A percentile compares a stretch with the other conserved stretches of the same genome.
Evolutionary conservation across 2,797 vertebrate genomes (phyloP).

Genomic region (Columba guinea): DNA sequence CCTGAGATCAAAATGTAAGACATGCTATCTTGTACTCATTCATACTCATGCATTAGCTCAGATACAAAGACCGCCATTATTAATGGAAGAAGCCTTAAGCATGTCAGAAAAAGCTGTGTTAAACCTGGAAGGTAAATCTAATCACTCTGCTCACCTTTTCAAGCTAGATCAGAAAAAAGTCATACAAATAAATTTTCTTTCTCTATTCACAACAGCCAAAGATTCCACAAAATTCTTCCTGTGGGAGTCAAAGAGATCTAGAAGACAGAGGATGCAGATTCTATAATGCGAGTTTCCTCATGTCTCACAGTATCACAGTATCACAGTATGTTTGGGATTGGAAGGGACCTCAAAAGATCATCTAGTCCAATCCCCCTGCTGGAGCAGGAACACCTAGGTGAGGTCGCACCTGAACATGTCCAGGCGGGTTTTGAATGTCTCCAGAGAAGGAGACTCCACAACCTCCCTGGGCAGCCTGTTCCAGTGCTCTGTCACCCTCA

Average conservation of each 20-base stretch:
- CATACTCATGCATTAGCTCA: background rate
- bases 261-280: background rate
- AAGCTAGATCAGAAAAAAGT: background rate
- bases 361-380: no score
- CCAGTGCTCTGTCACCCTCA: no score
- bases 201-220: background rate
- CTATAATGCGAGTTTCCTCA: background rate
- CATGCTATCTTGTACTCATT: background rate
- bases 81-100: background rate
- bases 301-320: no score
- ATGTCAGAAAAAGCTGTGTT: background rate
- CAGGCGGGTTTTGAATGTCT: no score
- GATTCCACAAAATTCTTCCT: background rate
- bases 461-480: no score
- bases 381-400: no score
- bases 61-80: background rate
- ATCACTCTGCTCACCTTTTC: background rate
- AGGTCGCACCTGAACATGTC: no score
- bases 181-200: background rate
- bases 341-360: no score
- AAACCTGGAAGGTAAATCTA: background rate
- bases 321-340: no score
- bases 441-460: no score
- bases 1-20: background rate
- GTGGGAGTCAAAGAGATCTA: background rate